These are phyloP conservation scores for Pyrocoelia pectoralis DNA, from an alignment of 2,888 invertebrate species.

Conservation along the genomic window DNA sequence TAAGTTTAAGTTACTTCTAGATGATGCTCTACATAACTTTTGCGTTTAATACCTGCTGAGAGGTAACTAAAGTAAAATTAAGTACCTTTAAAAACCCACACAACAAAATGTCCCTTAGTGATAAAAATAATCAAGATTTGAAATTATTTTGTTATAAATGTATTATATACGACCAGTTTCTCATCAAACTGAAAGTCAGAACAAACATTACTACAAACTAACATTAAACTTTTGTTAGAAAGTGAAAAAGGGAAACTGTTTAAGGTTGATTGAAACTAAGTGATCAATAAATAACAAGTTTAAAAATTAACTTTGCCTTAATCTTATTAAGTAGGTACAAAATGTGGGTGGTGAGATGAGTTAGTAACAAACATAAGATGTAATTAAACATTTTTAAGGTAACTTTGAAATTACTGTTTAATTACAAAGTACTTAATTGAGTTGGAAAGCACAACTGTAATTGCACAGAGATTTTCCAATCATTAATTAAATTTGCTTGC, in stretches of 20 bases:
- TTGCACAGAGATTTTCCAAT: conserved; percentile 2
- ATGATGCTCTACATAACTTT: conserved; percentile 18
- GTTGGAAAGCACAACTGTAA: conserved; percentile 1
- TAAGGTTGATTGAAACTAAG: background rate
- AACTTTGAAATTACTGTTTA: conserved; percentile 4
- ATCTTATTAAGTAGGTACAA: background rate
- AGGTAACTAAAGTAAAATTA: no score
- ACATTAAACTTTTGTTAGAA: no score
- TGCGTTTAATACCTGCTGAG: background rate
- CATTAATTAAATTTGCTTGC: conserved; percentile 5
- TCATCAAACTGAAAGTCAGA: no score
- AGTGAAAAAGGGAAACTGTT: no score
- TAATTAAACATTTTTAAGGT: conserved; percentile 3
- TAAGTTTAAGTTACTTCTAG: conserved; percentile 21
- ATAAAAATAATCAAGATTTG: no score
- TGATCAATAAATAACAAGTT: conserved; percentile 6
- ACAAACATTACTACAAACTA: no score
- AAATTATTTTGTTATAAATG: no score
- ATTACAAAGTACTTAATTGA: conserved; percentile 8
- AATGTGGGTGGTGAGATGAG: conserved; percentile 1
- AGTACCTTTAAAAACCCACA: no score
- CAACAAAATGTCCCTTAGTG: no score
- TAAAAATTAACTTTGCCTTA: background rate
- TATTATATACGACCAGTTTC: no score
- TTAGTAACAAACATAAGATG: conserved; percentile 8